Evolutionary conservation across 2,888 invertebrate genomes (phyloP).

Genomic region (Hemaris fuciformis): DNA sequence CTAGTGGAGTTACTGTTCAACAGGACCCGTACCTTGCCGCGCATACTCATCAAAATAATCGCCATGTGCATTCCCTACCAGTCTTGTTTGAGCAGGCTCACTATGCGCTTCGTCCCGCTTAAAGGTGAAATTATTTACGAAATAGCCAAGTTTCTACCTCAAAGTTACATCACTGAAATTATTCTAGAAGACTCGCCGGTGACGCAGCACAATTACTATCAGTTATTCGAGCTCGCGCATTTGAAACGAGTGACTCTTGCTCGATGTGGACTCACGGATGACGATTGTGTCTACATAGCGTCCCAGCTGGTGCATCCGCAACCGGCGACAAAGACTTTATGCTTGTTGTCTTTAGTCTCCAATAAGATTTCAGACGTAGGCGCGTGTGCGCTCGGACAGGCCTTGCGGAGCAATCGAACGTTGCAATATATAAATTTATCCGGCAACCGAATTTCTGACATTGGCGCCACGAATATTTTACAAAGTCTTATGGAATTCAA

Average conservation of each 20-base stretch:
- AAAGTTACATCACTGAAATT: slow-evolving; percentile 34
- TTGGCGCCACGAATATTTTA: slow-evolving; percentile 30
- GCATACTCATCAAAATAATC: slow-evolving; percentile 33
- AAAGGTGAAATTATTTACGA: slow-evolving; percentile 26
- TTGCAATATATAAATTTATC: slow-evolving; percentile 37
- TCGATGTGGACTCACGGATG: slow-evolving; percentile 34
- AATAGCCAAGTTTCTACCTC: slow-evolving; percentile 24
- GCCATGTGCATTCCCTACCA: slow-evolving; percentile 33
- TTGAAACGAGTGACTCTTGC: slow-evolving; percentile 32
- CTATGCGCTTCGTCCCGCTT: slow-evolving; percentile 24
- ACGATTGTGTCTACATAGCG: slow-evolving; percentile 26
- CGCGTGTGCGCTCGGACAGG: slow-evolving; percentile 28
- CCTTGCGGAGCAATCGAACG: slow-evolving; percentile 35
- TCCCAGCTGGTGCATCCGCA: slow-evolving; percentile 27
- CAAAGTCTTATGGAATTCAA: slow-evolving; percentile 28
- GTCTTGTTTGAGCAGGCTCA: slow-evolving; percentile 23
- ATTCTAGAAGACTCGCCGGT: slow-evolving; percentile 37
- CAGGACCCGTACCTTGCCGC: slow-evolving; percentile 23
- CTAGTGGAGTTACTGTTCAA: slow-evolving; percentile 29
- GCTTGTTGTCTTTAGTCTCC: slow-evolving; percentile 23
- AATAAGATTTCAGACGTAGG: slow-evolving; percentile 34
- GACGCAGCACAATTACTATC: slow-evolving; percentile 24
- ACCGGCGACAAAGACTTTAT: slow-evolving; percentile 25
- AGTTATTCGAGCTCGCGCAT: slow-evolving; percentile 26
- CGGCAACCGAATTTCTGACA: slow-evolving; percentile 34